Conservation (phyloP, 2,888 invertebrate genomes). For the Drosophila niveifrons region DNA sequence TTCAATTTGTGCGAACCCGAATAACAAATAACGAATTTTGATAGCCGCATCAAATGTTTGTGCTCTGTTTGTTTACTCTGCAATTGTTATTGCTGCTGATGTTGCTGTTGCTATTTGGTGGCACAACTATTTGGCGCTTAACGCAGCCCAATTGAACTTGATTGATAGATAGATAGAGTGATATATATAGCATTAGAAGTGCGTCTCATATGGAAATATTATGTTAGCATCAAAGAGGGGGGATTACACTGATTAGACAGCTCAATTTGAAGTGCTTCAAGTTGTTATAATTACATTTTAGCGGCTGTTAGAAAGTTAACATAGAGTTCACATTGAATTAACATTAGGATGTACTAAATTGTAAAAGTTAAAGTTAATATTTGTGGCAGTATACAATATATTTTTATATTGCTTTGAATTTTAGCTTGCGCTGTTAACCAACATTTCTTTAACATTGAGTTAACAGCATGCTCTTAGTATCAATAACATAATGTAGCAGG, state of each 20-base stretch:
- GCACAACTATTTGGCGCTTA: slow-evolving; percentile 72
- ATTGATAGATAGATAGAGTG: slow-evolving; percentile 58
- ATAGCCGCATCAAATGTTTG: slow-evolving; percentile 55
- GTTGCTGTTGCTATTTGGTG: slow-evolving; percentile 18
- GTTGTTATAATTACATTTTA: too few relatives aligned
- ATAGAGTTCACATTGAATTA: too few relatives aligned
- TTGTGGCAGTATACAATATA: too few relatives aligned
- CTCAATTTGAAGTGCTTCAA: too few relatives aligned
- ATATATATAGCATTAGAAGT: slow-evolving; percentile 2
- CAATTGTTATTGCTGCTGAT: slow-evolving; percentile 45
- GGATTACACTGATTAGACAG: slow-evolving; percentile 11
- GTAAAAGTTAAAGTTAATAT: too few relatives aligned
- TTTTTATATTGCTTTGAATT: too few relatives aligned
- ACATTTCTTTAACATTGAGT: background rate
- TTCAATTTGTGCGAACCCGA: slow-evolving; percentile 71
- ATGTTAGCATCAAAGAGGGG: slow-evolving; percentile 5
- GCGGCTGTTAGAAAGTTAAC: too few relatives aligned
- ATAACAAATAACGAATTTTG: slow-evolving; percentile 42
- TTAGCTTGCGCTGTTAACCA: too few relatives aligned
- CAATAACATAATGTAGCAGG: too few relatives aligned
- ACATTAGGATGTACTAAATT: too few relatives aligned
- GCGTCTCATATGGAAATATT: background rate
- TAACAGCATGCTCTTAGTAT: background rate
- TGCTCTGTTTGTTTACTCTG: slow-evolving; percentile 38
- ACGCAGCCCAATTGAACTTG: slow-evolving; percentile 77